Base-by-base conservation (phyloP, 2,888 invertebrate genomes). In the Drosophila falleni region DNA sequence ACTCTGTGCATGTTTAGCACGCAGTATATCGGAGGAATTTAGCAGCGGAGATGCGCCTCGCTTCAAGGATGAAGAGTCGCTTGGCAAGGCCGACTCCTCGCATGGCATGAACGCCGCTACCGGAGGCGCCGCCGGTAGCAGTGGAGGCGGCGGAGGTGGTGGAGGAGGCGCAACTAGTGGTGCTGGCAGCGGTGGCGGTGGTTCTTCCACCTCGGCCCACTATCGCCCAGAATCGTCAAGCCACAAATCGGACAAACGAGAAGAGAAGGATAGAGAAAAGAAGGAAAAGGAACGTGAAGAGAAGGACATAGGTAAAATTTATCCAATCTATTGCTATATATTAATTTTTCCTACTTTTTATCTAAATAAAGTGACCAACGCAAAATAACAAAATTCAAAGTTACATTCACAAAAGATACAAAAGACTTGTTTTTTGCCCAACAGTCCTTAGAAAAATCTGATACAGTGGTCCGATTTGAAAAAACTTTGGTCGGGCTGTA, bases 1-100 rank as follows among this genome's bases (percentile, higher is more conserved):
- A 11, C 39, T 50, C 35, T 76, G 72, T 54, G 72, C 61, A 13
- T 39, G 23, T 61, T 62, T 94, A 98, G 98, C 98, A 90, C 96
- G 98, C 92, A 98, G 98, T 94, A 97, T 98, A 93, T 98, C 98
- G 91, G 98, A 99, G 94, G 98, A 99, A 93, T 98, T 98, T 94
- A 98, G 98, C 93, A 98, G 97, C 93, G 97, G 96, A 86, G 97
- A 97, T 93, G 94, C 94, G 75, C 93, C 94, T 59, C 94, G 94
- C 81, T 94, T 94, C 89, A 94, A 95, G 82, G 95, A 95, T 82
- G 94, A 94, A 82, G 95, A 95, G 75, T 89, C 91, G 15, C 87
- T 86, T 76, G 89, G 89, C 65, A 92, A 92, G 84, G 85, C 89
- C 55, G 93, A 93, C 39, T 82, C 90, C 71, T 81, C 89, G 13